These are phyloP conservation scores for Sclerodermus sp. DNA, from an alignment of 2,888 invertebrate genomes.

Conservation along the genomic window DNA sequence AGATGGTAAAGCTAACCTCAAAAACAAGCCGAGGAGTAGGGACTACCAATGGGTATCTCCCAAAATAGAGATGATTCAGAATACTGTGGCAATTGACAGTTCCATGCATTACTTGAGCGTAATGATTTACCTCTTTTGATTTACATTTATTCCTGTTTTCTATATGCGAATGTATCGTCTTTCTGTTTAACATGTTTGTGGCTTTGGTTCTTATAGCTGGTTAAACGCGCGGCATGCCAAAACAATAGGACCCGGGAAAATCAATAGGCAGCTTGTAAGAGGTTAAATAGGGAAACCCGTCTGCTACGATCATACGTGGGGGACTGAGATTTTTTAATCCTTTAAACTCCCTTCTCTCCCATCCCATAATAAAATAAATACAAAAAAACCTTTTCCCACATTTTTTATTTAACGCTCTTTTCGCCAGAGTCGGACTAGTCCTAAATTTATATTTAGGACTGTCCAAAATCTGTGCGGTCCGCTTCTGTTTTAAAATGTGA, in stretches of 20 bases:
- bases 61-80: conserved; percentile 53
- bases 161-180: conserved; percentile 1
- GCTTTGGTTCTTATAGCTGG: background rate
- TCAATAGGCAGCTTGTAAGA: conserved; percentile 46
- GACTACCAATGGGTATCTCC: conserved; percentile 44
- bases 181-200: too few species aligned
- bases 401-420: too few species aligned
- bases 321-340: too few species aligned
- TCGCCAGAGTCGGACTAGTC: too few species aligned
- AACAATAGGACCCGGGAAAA: conserved; percentile 49
- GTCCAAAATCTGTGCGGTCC: too few species aligned
- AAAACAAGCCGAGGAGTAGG: conserved; percentile 28
- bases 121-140: background rate
- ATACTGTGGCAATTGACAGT: conserved; percentile 19
- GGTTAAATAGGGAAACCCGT: conserved; percentile 37
- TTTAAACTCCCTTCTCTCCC: too few species aligned
- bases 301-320: conserved; percentile 2
- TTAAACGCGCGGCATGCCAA: conserved; percentile 39
- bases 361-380: too few species aligned
- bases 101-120: background rate
- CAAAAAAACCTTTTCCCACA: too few species aligned
- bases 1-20: conserved; percentile 40
- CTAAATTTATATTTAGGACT: too few species aligned
- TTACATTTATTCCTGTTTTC: background rate
- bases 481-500: too few species aligned